Evolutionary conservation across 2,888 invertebrate species (phyloP).

Genomic region (Agonopterix alstromeriana): DNA sequence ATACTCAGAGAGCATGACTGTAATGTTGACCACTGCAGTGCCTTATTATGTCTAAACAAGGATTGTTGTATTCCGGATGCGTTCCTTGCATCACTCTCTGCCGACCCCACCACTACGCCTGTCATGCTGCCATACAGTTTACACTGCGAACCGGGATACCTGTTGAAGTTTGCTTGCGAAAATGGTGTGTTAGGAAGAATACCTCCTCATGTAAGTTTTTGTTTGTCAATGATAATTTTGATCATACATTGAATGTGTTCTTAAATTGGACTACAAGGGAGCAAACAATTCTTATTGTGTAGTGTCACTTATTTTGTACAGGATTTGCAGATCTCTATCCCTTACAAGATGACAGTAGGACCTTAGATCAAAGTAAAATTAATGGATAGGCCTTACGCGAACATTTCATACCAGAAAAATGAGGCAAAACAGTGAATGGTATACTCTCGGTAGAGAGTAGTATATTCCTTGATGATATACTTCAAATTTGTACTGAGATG

Average conservation of each 20-base stretch:
- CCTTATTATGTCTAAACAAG: conserved; percentile 13
- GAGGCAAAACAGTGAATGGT: too few relatives aligned
- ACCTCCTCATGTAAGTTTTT: conserved; percentile 37
- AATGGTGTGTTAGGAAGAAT: conserved; percentile 38
- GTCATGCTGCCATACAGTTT: conserved; percentile 55
- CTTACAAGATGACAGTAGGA: too few relatives aligned
- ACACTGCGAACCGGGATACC: conserved; percentile 49
- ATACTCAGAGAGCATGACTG: conserved; percentile 56
- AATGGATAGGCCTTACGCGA: too few relatives aligned
- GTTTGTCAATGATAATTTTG: neutral
- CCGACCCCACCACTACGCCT: conserved; percentile 40
- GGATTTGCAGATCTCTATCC: too few relatives aligned
- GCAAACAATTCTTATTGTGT: too few relatives aligned
- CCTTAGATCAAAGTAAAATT: too few relatives aligned
- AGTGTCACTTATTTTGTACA: too few relatives aligned
- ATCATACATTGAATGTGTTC: neutral
- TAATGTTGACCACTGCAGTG: conserved; percentile 59
- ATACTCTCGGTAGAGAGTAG: too few relatives aligned
- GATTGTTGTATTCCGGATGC: conserved; percentile 50
- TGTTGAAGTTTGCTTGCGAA: conserved; percentile 36
- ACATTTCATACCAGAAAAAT: too few relatives aligned
- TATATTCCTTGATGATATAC: too few relatives aligned
- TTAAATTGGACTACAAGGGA: neutral
- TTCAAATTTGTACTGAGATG: too few relatives aligned
- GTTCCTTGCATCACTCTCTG: conserved; percentile 48